Percentiles rank a stretch among this genome's conserved stretches.
phyloP scores from a whole-genome alignment of 2,113 vertebrate species.

The Melanerpes aurifrons region DNA sequence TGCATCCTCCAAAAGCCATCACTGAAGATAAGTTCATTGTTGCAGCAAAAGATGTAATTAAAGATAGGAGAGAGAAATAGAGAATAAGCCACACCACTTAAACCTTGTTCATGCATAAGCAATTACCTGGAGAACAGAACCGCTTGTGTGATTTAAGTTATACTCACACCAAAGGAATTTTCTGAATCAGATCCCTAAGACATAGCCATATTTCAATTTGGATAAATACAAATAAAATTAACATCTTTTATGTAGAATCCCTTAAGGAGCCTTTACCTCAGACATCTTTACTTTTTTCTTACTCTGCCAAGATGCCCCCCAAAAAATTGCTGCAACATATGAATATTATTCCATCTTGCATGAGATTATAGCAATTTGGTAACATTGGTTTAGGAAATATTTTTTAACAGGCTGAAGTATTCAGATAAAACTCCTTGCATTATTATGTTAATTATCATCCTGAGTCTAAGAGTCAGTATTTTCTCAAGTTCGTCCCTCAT shows the following conservation, averaged over 20 bases:
- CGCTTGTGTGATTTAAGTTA: not conserved
- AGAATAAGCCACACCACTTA: not conserved
- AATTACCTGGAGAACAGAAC: not conserved
- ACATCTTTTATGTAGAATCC: not conserved
- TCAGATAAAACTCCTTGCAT: not conserved
- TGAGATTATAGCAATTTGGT: not conserved
- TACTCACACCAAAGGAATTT: not conserved
- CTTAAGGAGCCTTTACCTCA: not conserved
- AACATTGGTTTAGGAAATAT: not conserved
- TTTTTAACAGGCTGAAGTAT: not conserved
- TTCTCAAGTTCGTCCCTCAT: not conserved
- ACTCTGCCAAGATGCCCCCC: not conserved
- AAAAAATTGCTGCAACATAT: not conserved
- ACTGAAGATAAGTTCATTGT: not conserved
- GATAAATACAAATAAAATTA: not conserved
- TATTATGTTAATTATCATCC: not conserved
- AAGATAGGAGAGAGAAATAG: not conserved
- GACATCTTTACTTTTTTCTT: not conserved
- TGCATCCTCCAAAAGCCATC: not conserved
- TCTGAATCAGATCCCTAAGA: not conserved
- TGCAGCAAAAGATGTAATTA: not conserved
- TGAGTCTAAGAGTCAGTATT: not conserved
- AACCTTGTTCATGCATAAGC: not conserved
- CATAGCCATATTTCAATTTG: not conserved
- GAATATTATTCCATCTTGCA: not conserved